Conservation (phyloP, 1,140 invertebrate species). For the Conus ventricosus region DNA sequence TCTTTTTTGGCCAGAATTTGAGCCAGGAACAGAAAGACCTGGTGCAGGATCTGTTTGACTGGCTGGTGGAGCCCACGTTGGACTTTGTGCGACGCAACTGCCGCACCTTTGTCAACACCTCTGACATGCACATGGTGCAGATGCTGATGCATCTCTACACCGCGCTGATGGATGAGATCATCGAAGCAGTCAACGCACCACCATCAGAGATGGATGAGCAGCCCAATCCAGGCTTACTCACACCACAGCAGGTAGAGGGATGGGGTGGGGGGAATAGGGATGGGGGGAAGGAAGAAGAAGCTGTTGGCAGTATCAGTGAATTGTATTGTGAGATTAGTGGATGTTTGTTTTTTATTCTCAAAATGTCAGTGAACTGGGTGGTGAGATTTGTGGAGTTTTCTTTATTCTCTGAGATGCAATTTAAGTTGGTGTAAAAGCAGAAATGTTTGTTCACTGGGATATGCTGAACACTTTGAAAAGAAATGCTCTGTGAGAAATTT, state of each 20-base stretch:
- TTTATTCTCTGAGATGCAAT: too few relatives aligned
- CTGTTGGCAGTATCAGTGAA: too few relatives aligned
- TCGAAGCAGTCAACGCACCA: conserved; percentile 41
- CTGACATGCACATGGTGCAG: conserved; percentile 85
- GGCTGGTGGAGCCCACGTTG: conserved; percentile 75
- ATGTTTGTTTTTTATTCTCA: too few relatives aligned
- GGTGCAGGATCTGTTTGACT: conserved; percentile 60
- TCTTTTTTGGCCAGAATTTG: conserved; percentile 36
- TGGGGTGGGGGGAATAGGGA: not conserved
- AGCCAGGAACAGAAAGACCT: conserved; percentile 59
- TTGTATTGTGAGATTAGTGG: too few relatives aligned
- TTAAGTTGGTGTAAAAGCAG: too few relatives aligned
- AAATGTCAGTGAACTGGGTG: too few relatives aligned
- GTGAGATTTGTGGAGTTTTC: too few relatives aligned
- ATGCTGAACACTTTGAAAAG: too few relatives aligned
- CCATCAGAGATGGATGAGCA: conserved; percentile 49
- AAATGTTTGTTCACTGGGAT: too few relatives aligned
- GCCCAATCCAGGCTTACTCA: conserved; percentile 44
- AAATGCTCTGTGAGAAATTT: too few relatives aligned
- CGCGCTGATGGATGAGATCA: conserved; percentile 73
- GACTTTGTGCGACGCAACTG: conserved; percentile 78
- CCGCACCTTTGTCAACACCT: conserved; percentile 85
- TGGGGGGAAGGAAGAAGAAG: not conserved
- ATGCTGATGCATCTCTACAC: conserved; percentile 70
- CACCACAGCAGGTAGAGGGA: conserved; percentile 65